Percentiles rank a stretch among this genome's conserved stretches.
Conservation (phyloP, 2,888 invertebrate species). For the Drosophila phalerata region DNA sequence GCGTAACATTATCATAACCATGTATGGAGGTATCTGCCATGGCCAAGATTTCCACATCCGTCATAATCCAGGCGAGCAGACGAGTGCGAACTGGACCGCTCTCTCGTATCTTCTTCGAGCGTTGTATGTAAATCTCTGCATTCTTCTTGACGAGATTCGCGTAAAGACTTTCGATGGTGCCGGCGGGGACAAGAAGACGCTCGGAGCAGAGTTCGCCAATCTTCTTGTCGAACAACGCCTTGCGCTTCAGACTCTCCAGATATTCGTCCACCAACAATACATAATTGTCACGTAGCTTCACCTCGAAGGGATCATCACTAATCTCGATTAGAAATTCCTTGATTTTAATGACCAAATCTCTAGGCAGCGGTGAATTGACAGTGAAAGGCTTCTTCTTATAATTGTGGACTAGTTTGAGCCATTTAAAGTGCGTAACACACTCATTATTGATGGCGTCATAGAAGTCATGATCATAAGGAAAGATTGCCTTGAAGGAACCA, state of each 20-base stretch:
- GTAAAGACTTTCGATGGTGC: constrained; percentile 95
- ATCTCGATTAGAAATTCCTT: constrained; percentile 96
- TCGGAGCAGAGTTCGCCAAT: constrained; percentile 93
- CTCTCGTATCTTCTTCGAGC: constrained; percentile 89
- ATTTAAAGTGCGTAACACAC: constrained; percentile 95
- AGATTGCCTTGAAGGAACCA: constrained; percentile 87
- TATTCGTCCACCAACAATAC: constrained; percentile 98
- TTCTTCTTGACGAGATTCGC: constrained; percentile 94
- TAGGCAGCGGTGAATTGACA: constrained; percentile 90
- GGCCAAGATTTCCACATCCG: constrained; percentile 88
- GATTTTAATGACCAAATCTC: constrained; percentile 95
- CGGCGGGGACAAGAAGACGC: constrained; percentile 91
- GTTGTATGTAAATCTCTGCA: constrained; percentile 97
- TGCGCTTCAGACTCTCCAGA: constrained; percentile 95
- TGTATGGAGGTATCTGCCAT: constrained; percentile 95
- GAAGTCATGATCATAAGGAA: constrained; percentile 95
- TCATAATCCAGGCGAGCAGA: constrained; percentile 94
- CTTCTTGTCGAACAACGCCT: constrained; percentile 95
- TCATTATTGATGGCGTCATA: constrained; percentile 95
- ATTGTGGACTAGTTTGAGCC: constrained; percentile 95
- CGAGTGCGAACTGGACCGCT: constrained; percentile 89
- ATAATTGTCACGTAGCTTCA: constrained; percentile 97
- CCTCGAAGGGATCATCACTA: constrained; percentile 99
- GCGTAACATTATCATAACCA: constrained; percentile 91
- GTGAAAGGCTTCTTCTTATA: constrained; percentile 90